Evolutionary conservation across 2,888 invertebrate species (phyloP).

Genomic region (Pammene fasciana): DNA sequence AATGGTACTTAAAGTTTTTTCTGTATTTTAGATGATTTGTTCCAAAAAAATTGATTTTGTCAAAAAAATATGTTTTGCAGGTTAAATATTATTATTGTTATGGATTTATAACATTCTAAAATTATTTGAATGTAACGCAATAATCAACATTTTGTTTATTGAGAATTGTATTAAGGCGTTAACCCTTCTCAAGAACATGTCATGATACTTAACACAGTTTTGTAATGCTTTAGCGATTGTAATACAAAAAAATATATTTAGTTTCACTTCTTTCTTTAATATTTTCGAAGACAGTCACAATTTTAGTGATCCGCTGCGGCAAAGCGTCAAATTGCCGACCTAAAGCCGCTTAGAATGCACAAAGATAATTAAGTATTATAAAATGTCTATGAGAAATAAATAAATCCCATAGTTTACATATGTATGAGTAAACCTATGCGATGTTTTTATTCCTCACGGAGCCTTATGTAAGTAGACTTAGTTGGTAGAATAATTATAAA

Average conservation of each 20-base stretch:
- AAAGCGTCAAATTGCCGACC: constrained; percentile 44
- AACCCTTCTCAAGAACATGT: too few relatives aligned
- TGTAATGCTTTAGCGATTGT: too few relatives aligned
- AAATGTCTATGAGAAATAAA: constrained; percentile 48
- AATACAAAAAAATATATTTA: constrained; percentile 5
- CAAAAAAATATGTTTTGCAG: too few relatives aligned
- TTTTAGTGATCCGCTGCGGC: constrained; percentile 28
- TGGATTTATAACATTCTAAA: too few relatives aligned
- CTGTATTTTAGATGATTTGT: too few relatives aligned
- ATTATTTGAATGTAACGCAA: too few relatives aligned
- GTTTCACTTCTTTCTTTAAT: constrained; percentile 16
- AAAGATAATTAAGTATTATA: constrained; percentile 53
- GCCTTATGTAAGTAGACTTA: constrained; percentile 34
- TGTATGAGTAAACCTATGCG: constrained; percentile 42
- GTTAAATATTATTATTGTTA: too few relatives aligned
- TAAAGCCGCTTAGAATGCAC: constrained; percentile 70
- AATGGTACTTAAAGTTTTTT: too few relatives aligned
- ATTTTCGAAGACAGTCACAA: constrained; percentile 29
- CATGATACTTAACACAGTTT: too few relatives aligned
- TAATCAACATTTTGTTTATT: too few relatives aligned
- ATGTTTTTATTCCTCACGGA: constrained; percentile 34
- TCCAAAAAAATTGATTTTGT: too few relatives aligned
- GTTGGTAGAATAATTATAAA: constrained; percentile 19
- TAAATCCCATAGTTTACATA: constrained; percentile 46
- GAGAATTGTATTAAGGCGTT: too few relatives aligned